Percentiles rank a stretch among this genome's conserved stretches.
phyloP scores from a whole-genome alignment of 1,140 invertebrate species.

The Vollenhovia emeryi region DNA sequence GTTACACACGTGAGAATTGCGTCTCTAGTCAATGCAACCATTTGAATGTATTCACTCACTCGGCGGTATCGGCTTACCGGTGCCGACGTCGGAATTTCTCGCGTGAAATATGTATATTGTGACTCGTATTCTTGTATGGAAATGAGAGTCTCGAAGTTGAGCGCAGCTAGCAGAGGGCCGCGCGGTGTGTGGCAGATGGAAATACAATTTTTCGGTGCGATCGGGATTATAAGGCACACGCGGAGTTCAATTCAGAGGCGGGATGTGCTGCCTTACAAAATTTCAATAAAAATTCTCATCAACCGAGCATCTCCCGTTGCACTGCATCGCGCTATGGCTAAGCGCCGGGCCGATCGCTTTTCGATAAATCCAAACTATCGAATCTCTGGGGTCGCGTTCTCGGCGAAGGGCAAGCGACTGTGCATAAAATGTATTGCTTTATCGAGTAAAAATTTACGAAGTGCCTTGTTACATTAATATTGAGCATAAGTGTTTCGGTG shows the following conservation, averaged over 20 bases:
- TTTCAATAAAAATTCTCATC: constrained; percentile 73
- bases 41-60: constrained; percentile 43
- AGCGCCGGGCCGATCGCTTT: constrained; percentile 41
- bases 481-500: not conserved
- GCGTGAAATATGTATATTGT: constrained; percentile 17
- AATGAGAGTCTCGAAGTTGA: constrained; percentile 49
- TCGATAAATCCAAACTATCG: constrained; percentile 57
- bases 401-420: not conserved
- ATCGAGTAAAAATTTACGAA: constrained; percentile 7
- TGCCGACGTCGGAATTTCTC: constrained; percentile 18
- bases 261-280: constrained; percentile 45
- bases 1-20: constrained; percentile 1
- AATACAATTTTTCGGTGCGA: constrained; percentile 64
- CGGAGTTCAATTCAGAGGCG: constrained; percentile 13
- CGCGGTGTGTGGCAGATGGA: constrained; percentile 25
- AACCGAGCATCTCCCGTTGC: constrained; percentile 7
- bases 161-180: not conserved
- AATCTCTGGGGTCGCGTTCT: constrained; percentile 8
- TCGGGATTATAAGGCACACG: constrained; percentile 51
- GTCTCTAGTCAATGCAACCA: constrained; percentile 33
- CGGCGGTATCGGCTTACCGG: constrained; percentile 1
- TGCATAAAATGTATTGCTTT: constrained; percentile 39
- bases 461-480: not conserved
- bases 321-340: constrained; percentile 3
- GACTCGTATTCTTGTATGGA: constrained; percentile 53